Base-by-base conservation (phyloP, 2,888 invertebrate genomes). In the Escarpia spicata region DNA sequence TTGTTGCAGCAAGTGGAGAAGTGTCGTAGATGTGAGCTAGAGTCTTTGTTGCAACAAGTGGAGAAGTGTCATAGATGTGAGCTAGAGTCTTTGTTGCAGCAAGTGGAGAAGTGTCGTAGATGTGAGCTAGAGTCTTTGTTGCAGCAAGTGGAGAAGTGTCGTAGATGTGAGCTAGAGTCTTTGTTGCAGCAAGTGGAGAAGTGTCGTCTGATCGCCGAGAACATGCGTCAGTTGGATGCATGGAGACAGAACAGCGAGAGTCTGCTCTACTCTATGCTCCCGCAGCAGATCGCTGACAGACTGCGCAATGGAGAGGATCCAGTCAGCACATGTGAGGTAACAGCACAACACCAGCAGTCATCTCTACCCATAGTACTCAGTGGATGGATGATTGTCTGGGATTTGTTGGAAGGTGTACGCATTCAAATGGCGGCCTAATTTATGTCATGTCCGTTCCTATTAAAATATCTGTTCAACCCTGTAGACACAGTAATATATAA, bases 191-290 rank as follows among this genome's bases (percentile, higher is more conserved):
- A 99, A 97, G 99, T 99, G 96, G 98, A 97, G 95, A 97, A 98
- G 93, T 98, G 98, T 89, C 97, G 97, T 92, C 98, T 98, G 93
- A 96, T 99, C 93, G 98, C 98, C 95, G 97, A 98, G 94, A 98
- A 98, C 89, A 97, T 98, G 95, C 97, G 97, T 92, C 97, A 98
- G 43, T 97, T 98, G 31, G 98, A 98, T 95, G 97, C 98, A 60
- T 98, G 98, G 98, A 98, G 98, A 96, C 97, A 98, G 93, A 97
- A 98, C 94, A 98, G 98, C 0, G 98, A 99, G 95, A 98, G 98
- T 94, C 97, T 99, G 6, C 97, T 99, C 0, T 98, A 98, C 95
- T 98, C 98, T 0, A 99, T 99, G 98, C 98, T 99, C 95, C 99
- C 99, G 0, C 97, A 98, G 95, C 97, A 98, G 2, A 98, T 98